Evolutionary conservation across 2,113 vertebrate genomes (phyloP).

Genomic region (Prunella fulvescens): DNA sequence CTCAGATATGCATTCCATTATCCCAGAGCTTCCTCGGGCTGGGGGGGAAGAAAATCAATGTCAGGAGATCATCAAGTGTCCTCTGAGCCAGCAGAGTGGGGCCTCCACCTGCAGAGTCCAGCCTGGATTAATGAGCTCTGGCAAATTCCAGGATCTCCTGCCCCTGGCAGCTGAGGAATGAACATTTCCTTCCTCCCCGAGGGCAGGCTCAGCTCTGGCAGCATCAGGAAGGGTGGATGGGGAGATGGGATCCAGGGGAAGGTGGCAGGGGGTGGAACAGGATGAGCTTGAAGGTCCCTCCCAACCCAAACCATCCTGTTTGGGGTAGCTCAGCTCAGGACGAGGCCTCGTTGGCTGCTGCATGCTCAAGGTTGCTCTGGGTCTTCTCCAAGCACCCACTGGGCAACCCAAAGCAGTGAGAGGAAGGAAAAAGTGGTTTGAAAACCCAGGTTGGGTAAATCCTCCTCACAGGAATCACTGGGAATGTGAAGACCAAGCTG

Average conservation of each 20-base stretch:
- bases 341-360: not conserved
- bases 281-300: not conserved
- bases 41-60: not conserved
- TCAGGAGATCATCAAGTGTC: not conserved
- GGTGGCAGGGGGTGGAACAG: not conserved
- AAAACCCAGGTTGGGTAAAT: not conserved
- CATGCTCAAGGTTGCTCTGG: not conserved
- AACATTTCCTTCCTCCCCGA: not conserved
- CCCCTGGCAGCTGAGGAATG: not conserved
- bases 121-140: not conserved
- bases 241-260: not conserved
- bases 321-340: not conserved
- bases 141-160: not conserved
- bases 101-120: not conserved
- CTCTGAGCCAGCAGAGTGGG: not conserved
- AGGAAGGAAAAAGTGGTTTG: not conserved
- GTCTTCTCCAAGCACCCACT: not conserved
- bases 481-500: not conserved
- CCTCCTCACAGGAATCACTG: not conserved
- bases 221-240: not conserved
- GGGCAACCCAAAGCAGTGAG: not conserved
- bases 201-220: not conserved
- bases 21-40: not conserved
- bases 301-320: not conserved
- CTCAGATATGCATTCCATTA: not conserved